Evolutionary conservation across 1,140 invertebrate genomes (phyloP).

Genomic region (Orchestia grillus): DNA sequence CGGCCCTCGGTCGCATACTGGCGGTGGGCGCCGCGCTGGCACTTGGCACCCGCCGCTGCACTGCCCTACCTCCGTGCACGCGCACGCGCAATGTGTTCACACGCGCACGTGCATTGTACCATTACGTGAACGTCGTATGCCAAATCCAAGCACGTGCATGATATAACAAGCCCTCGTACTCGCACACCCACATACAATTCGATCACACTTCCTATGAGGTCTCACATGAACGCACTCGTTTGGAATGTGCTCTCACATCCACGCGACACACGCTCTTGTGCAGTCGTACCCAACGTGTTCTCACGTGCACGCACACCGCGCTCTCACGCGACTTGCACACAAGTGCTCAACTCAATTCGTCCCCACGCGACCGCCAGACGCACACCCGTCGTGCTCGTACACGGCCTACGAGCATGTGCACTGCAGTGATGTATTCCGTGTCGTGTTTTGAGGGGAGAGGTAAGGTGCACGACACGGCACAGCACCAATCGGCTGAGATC

Average conservation of each 20-base stretch:
- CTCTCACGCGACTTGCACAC: background rate
- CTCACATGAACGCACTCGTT: too few relatives aligned
- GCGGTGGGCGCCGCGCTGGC: background rate
- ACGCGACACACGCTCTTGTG: too few relatives aligned
- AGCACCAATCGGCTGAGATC: too few relatives aligned
- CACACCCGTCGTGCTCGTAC: background rate
- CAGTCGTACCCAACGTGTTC: too few relatives aligned
- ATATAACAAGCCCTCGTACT: background rate
- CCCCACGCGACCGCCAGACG: background rate
- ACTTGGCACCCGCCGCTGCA: conserved; percentile 18
- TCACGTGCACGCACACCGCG: background rate
- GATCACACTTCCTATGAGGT: background rate
- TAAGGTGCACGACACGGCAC: too few relatives aligned
- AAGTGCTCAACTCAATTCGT: background rate
- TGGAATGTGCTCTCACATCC: too few relatives aligned
- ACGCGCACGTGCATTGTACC: background rate
- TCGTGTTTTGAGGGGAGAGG: too few relatives aligned
- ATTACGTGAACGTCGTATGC: background rate
- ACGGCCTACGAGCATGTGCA: background rate
- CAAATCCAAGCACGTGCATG: background rate
- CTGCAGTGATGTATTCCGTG: too few relatives aligned
- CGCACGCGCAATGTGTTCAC: background rate
- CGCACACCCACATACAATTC: background rate
- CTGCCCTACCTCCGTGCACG: background rate
- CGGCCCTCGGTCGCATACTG: background rate